Percentiles rank a stretch among this genome's conserved stretches.
Conservation (phyloP, 1,140 invertebrate genomes). For the Drosophila hydei region DNA sequence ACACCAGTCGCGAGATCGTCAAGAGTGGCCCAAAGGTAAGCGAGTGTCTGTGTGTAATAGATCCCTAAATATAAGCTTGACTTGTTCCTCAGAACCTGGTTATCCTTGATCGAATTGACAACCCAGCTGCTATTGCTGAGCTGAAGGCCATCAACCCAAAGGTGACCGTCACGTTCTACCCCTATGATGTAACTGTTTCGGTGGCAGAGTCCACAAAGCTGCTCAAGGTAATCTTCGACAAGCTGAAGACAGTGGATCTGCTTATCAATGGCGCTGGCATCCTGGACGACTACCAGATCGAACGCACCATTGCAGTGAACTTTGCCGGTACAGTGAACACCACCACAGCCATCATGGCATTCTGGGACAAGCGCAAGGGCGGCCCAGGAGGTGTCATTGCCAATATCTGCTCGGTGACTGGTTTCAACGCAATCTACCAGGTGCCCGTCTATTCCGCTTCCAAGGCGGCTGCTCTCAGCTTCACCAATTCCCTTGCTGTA, state of each 20-base stretch:
- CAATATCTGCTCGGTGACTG: constrained; percentile 87
- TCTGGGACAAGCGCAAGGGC: constrained; percentile 86
- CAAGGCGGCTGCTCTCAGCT: constrained; percentile 84
- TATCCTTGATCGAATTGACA: constrained; percentile 73
- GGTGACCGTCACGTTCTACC: constrained; percentile 64
- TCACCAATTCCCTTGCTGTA: constrained; percentile 82
- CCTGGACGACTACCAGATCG: constrained; percentile 73
- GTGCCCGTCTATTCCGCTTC: constrained; percentile 84
- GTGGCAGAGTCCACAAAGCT: constrained; percentile 58
- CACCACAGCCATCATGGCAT: constrained; percentile 70
- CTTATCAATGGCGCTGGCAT: constrained; percentile 79
- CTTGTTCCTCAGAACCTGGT: constrained; percentile 54
- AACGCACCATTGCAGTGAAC: constrained; percentile 79
- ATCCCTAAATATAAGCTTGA: neutral
- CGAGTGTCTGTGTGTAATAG: neutral
- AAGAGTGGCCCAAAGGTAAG: constrained; percentile 60
- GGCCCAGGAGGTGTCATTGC: constrained; percentile 87
- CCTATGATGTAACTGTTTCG: constrained; percentile 72
- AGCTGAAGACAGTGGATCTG: constrained; percentile 71
- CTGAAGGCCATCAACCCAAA: constrained; percentile 72
- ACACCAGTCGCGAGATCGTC: constrained; percentile 66
- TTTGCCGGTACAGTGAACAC: constrained; percentile 78
- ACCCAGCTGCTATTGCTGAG: constrained; percentile 62
- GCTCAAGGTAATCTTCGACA: constrained; percentile 62
- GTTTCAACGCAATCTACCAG: constrained; percentile 83